These are phyloP conservation scores for Caenorhabditis panamensis DNA, from an alignment of 2,888 invertebrate species.

Conservation along the genomic window DNA sequence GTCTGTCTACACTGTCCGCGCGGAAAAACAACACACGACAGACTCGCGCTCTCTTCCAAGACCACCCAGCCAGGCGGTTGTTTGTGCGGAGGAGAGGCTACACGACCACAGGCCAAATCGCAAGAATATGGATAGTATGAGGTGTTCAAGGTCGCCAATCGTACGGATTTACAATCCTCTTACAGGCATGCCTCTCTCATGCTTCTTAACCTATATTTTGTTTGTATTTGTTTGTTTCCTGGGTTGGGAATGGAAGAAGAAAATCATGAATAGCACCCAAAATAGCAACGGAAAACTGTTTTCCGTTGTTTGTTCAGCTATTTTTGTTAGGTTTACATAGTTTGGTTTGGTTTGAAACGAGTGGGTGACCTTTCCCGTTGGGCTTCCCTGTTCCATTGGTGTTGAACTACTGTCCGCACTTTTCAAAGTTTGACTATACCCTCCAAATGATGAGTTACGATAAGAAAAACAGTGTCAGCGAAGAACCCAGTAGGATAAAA, in stretches of 20 bases:
- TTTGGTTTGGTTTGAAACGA: background rate
- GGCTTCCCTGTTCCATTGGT: background rate
- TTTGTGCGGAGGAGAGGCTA: slow-evolving; percentile 12
- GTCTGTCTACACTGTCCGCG: background rate
- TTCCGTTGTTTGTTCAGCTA: slow-evolving; percentile 12
- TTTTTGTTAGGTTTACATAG: background rate
- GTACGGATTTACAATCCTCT: slow-evolving; percentile 12
- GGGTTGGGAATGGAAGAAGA: background rate
- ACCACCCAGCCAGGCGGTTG: background rate
- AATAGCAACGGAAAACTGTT: slow-evolving; percentile 1
- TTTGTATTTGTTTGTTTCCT: background rate
- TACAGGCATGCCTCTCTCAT: background rate
- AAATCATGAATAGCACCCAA: background rate
- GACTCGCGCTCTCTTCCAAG: background rate
- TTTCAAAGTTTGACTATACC: no score
- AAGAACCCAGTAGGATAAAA: no score
- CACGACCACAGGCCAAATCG: slow-evolving; percentile 12
- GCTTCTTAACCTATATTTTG: slow-evolving; percentile 17
- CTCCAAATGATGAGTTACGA: no score
- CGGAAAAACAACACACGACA: background rate
- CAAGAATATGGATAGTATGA: slow-evolving; percentile 2
- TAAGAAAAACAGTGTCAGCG: no score
- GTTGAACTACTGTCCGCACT: no score
- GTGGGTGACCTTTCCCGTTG: slow-evolving; percentile 6
- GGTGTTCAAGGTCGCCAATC: slow-evolving; percentile 13